phyloP scores from a whole-genome alignment of 2,888 invertebrate genomes.

The Epistrophe eligans region DNA sequence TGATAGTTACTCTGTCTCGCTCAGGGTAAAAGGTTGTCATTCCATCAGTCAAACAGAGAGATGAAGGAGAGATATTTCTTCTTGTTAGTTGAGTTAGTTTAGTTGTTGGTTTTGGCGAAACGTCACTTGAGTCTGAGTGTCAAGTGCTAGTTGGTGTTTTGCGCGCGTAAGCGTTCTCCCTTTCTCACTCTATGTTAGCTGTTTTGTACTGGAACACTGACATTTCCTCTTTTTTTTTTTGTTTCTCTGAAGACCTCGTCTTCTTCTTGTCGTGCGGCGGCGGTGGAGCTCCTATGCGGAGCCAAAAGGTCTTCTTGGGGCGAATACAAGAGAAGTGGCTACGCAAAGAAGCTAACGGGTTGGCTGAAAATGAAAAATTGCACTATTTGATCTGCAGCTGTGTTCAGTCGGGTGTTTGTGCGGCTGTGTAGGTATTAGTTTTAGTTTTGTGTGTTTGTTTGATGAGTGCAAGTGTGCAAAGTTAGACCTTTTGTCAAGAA shows the following conservation, averaged over 20 bases:
- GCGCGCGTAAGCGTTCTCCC: constrained; percentile 71
- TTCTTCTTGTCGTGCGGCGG: constrained; percentile 19
- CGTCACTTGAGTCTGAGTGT: constrained; percentile 70
- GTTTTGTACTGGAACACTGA: constrained; percentile 35
- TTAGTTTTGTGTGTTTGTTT: constrained; percentile 52
- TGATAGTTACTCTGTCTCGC: constrained; percentile 72
- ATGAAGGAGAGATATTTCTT: constrained; percentile 71
- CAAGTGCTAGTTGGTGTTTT: constrained; percentile 71
- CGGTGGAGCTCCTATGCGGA: constrained; percentile 47
- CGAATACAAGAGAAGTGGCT: constrained; percentile 62
- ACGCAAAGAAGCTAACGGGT: constrained; percentile 74
- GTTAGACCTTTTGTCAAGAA: constrained; percentile 74
- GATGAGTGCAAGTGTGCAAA: constrained; percentile 75
- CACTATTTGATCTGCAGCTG: constrained; percentile 73
- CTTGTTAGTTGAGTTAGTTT: constrained; percentile 64
- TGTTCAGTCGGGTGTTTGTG: constrained; percentile 37
- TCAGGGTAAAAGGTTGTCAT: constrained; percentile 74
- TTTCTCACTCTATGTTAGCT: constrained; percentile 53
- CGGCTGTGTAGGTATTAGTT: constrained; percentile 44
- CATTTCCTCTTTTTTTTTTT: constrained; percentile 34
- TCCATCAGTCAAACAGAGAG: constrained; percentile 74
- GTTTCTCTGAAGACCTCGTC: constrained; percentile 1
- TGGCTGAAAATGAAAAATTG: constrained; percentile 76
- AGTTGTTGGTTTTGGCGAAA: constrained; percentile 71
- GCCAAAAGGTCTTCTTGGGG: constrained; percentile 69